Evolutionary conservation across 2,113 vertebrate species (phyloP).

Genomic region (Sciurus niger): DNA sequence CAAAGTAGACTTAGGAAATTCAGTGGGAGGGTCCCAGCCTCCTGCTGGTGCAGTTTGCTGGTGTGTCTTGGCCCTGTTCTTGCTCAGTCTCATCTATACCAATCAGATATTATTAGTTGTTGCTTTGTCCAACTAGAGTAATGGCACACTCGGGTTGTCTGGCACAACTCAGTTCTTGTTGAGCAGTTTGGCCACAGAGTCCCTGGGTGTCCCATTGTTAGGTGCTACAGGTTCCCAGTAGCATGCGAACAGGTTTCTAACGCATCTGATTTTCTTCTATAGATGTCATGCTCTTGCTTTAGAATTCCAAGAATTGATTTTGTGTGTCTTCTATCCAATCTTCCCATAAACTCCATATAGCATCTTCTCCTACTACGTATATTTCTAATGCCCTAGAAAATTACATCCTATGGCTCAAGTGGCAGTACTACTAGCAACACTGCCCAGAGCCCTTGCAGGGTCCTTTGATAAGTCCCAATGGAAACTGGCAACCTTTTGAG

Average conservation of each 20-base stretch:
- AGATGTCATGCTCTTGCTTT: not conserved
- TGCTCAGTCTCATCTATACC: too few relatives aligned
- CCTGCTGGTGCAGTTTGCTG: too few relatives aligned
- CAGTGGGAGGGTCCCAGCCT: too few relatives aligned
- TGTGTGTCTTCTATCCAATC: not conserved
- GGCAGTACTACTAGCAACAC: not conserved
- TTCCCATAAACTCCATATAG: not conserved
- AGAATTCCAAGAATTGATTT: not conserved
- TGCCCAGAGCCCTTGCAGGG: too few relatives aligned
- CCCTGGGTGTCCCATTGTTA: not conserved
- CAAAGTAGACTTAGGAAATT: not conserved
- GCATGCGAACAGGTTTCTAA: not conserved
- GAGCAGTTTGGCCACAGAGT: not conserved
- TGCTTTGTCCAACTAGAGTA: not conserved
- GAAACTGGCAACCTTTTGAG: not conserved
- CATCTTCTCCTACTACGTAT: not conserved
- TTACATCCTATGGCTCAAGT: not conserved
- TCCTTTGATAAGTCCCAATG: not conserved
- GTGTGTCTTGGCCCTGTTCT: too few relatives aligned
- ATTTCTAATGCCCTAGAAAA: not conserved
- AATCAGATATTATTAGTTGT: not conserved
- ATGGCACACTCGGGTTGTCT: not conserved
- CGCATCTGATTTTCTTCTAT: not conserved
- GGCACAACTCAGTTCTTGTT: not conserved
- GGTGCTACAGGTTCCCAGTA: not conserved